Conservation (phyloP, 2,888 invertebrate species). For the Copidosoma aretas region DNA sequence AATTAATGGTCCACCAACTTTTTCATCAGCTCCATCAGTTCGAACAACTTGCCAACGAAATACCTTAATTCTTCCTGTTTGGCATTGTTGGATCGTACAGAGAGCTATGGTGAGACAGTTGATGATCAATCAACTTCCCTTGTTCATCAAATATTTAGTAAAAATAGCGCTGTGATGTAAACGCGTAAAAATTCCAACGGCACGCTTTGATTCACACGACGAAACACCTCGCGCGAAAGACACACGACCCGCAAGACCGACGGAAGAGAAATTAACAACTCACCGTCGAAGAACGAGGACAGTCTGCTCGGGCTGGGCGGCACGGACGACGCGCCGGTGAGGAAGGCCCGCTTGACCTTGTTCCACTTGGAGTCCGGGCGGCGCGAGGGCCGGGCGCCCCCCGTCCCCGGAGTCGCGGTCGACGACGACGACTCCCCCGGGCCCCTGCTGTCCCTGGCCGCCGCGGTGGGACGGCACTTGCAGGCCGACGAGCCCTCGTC, state of each 20-base stretch:
- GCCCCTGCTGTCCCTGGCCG: background rate
- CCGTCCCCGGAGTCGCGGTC: background rate
- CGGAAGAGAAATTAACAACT: background rate
- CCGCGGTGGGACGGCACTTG: conserved; percentile 29
- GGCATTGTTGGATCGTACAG: too few species aligned
- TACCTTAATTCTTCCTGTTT: too few species aligned
- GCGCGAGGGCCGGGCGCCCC: conserved; percentile 58
- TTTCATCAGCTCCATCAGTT: too few species aligned
- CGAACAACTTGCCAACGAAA: too few species aligned
- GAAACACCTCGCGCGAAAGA: background rate
- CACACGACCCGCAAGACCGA: background rate
- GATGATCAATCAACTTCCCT: too few species aligned
- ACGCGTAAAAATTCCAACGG: too few species aligned
- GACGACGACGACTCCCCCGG: background rate
- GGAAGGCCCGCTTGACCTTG: conserved; percentile 76
- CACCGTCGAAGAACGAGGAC: conserved; percentile 65
- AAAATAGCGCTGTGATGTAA: too few species aligned
- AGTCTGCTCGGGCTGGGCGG: conserved; percentile 74
- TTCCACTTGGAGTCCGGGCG: conserved; percentile 73
- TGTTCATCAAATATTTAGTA: too few species aligned
- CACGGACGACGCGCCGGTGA: conserved; percentile 68
- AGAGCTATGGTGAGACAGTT: too few species aligned
- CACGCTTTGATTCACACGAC: too few species aligned
- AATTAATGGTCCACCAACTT: too few species aligned
- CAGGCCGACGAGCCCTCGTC: conserved; percentile 45